These are phyloP conservation scores for Nesidiocoris tenuis DNA, from an alignment of 2,888 invertebrate genomes.

Conservation along the genomic window DNA sequence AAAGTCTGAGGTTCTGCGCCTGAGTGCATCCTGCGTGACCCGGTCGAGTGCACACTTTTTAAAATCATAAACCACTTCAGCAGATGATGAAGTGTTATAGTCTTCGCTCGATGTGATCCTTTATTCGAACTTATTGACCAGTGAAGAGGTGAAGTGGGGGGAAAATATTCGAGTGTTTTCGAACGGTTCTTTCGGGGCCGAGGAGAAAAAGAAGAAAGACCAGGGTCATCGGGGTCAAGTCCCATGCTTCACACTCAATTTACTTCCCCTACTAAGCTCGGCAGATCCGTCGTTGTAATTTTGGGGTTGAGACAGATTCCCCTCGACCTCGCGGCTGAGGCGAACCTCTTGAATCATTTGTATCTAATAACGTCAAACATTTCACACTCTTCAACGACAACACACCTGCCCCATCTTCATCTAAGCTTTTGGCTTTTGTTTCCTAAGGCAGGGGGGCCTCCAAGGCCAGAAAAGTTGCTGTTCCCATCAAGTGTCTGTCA, in stretches of 20 bases:
- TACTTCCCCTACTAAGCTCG: constrained; percentile 4
- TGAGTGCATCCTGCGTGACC: no score
- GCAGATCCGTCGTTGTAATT: constrained; percentile 20
- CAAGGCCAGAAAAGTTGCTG: neutral
- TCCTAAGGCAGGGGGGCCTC: neutral
- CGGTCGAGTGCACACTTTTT: neutral
- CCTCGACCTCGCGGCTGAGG: constrained; percentile 1
- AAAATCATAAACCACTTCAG: neutral
- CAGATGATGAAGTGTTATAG: neutral
- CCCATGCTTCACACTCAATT: constrained; percentile 44
- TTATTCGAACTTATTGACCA: constrained; percentile 22
- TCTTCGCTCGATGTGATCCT: neutral
- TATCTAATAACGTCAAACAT: constrained; percentile 45
- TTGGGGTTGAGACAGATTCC: constrained; percentile 6
- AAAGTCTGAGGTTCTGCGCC: no score
- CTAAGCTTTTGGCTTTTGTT: neutral
- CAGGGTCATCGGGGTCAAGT: constrained; percentile 29
- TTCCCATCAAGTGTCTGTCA: constrained; percentile 37
- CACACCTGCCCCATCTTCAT: constrained; percentile 34
- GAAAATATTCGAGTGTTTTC: neutral
- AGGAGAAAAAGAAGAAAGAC: neutral
- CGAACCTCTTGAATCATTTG: constrained; percentile 43
- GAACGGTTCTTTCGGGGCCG: constrained; percentile 1
- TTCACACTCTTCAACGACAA: constrained; percentile 42
- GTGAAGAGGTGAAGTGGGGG: neutral